Base-by-base conservation (phyloP, 2,888 invertebrate species). In the Phanerotoma sp. region DNA sequence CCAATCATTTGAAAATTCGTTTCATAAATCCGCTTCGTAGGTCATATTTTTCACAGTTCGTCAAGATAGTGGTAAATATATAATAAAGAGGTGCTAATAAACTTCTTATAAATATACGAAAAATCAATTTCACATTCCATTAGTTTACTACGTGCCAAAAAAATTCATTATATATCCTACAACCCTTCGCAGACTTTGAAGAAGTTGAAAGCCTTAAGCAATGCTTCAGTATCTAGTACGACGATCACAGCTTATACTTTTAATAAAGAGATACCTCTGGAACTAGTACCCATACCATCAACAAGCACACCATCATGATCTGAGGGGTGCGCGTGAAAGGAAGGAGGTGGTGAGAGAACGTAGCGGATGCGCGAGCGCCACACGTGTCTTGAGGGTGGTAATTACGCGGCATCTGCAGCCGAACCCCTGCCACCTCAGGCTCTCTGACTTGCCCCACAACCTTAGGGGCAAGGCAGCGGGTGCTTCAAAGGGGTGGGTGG, bases 301-400 rank as follows among this genome's bases (percentile, higher is more conserved):
- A 46, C 52, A 51, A 58, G 41, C 58, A 57, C 58, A 62, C 48
- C 45, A 35, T 35, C 38, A 38, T 38, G 38, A 35, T 37, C 41
- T 32, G 38, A 46, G 45, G 42, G 37, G 41, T 25, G 25, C 25
- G 25, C 25, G 58, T 59, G 54, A 61, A 53, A 48, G 47, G 53
- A 30, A 22, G 16, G 21, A 48, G 30, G 32, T 41, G 42, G 28
- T 33, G 22, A 38, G 56, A 53, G 49, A 41, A 52, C 56, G 41
- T 57, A 61, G 62, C 66, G 60, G 68, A 66, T 67, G 72, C 67
- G 71, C 65, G 66, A 65, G 67, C 66, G 72, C 72, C 76, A 76
- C 75, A 74, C 75, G 75, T 77, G 76, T 76, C 76, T 77, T 77
- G 75, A 76, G 76, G 75, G 76, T 76, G 76, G 75, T 76, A 76